Base-by-base conservation (phyloP, 2,888 invertebrate genomes). In the Cataglyphis livida region DNA sequence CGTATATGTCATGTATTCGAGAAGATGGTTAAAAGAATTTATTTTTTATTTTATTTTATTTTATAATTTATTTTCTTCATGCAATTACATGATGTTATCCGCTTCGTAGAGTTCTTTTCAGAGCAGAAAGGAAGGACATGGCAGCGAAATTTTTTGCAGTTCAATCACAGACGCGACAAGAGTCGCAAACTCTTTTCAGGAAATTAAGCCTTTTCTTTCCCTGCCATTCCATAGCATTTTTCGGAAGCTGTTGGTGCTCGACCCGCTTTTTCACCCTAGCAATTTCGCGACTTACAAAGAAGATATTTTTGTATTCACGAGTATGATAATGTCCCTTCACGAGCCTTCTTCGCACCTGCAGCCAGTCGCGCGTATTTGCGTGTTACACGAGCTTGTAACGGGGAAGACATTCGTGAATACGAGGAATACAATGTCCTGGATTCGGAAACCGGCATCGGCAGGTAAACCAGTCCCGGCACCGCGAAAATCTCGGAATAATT, bases 301-400 rank as follows among this genome's bases (percentile, higher is more conserved):
- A 89, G 51, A 51, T 82, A 82, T 88, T 87, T 92, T 90, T 92
- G 87, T 92, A 88, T 90, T 91, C 91, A 86, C 84, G 66, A 88
- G 89, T 90, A 91, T 88, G 91, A 91, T 92, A 91, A 92, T 90
- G 86, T 85, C 78, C 59, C 82, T 73, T 48, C 68, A 74, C 82
- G 65, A 85, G 68, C 70, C 68, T 81, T 65, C 62, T 64, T 84
- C 64, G 73, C 79, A 68, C 81, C 87, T 81, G 78, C 74, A 64
- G 12, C 35, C 54, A 1, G 54, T 62, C 65, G 62, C 70, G 78
- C 25, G 2, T 28, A 54, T 70, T 48, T 70, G 48, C 38, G 57
- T 81, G n/a, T 51, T 51, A n/a, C 59, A 38, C 64, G 64, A 15
- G 38, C 54, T 64, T 38, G 57, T 41, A 79, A 79, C 32, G 25